Evolutionary conservation across 1,140 invertebrate genomes (phyloP), one percentile per base, ranked within the genome.

Genomic region (Diorhabda carinulata): DNA sequence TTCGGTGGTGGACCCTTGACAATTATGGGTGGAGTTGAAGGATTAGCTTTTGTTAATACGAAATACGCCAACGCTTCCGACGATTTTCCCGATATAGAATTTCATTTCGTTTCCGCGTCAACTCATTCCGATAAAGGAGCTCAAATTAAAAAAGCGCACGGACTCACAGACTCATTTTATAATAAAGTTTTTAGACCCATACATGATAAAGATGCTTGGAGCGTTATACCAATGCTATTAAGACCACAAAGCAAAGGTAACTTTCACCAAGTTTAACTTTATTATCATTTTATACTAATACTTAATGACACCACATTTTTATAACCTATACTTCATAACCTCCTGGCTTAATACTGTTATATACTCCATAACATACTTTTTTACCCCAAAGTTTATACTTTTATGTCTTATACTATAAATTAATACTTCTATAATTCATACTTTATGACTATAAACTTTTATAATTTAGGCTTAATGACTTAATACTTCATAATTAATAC

Each of bases 71-170:
- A 97, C 74, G 87, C 86, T 0, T 86, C 90, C 0, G 86, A 94
- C 3, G 94, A 97, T 78, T 96, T 89, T 78, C 95, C 95, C 0
- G 95, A 97, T 76, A 94, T 96, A 25, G 94, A 97, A 73, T 90
- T 97, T 70, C 95, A 96, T 79, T 96, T 96, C 73, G 87, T 95
- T n/a, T 94, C 93, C 0, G 94, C 93, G 0, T 93, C 92, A 2
- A 93, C 92, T 0, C 94, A 92, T 76, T 94, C 93, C 0, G 95
- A 97, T 73, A 92, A 91, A 0, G 94, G 94, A 0, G 86, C 87
- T 25, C 92, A 95, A 74, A 78, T 95, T 5, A 85, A 91, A 9
- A 94, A 93, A 81, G 89, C 90, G 0, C 92, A 95, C 71, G 93
- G 93, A 0, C 73, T 93, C 0, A 88, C 87, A 0, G 88, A 91